Evolutionary conservation across 2,113 vertebrate genomes (phyloP), one percentile per base, ranked within the genome.

Genomic region (Herpetotheres cachinnans): DNA sequence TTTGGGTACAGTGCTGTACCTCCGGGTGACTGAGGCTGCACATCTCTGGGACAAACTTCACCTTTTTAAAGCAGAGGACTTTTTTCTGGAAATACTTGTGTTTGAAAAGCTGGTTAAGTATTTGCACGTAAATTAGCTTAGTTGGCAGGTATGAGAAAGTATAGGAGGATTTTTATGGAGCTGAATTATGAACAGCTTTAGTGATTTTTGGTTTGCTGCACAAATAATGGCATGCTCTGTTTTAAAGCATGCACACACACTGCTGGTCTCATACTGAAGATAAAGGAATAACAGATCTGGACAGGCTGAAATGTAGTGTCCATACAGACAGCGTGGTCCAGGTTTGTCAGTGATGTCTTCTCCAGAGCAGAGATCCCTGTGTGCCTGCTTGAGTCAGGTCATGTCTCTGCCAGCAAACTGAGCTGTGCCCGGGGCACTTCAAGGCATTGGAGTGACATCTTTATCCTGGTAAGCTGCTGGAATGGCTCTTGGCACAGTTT

Each of bases 41-140:
- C 11, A 6, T 89, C 61, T 76, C 61, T 72, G 62, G 26, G n/a
- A 89, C 81, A 72, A 89, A 54, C 34, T 29, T 74, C 55, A 78
- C 10, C 7, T 59, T 89, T 89, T 91, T 67, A 78, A 96, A 83
- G 47, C 42, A 66, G n/a, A 70, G 9, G 8, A 22, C 32, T 61
- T 2, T 36, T 65, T 93, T 36, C 81, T 83, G 6, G 7, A 89
- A 93, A 55, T 26, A 81, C 8, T 66, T 71, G 38, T 81, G 29
- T 86, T 93, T 84, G 47, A 86, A 94, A 89, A 95, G 32, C 36
- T 82, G 27, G 4, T 71, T 49, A 89, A 55, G 16, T 59, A 63
- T 54, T 89, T 79, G 49, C 59, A 78, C 21, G 17, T 81, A 47
- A 89, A 83, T 70, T 46, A 58, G 30, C 26, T 81, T 59, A 62